A percentile compares a stretch with the other conserved stretches of the same genome.
Evolutionary conservation across 2,888 invertebrate genomes (phyloP).

Genomic region (Digitonthophagus gazella): DNA sequence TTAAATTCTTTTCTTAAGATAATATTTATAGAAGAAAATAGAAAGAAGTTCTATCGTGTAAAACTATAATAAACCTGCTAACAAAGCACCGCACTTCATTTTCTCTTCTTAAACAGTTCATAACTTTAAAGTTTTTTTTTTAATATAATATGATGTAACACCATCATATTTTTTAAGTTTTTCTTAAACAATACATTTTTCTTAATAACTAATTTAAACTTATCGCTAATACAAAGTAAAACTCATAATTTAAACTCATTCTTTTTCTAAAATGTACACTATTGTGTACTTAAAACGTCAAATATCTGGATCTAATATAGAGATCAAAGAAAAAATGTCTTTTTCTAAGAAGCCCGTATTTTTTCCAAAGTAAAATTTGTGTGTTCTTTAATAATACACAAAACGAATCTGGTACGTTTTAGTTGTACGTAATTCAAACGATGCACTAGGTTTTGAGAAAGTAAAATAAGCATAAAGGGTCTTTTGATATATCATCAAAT

Average conservation of each 20-base stretch:
- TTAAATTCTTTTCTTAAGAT: too few relatives aligned
- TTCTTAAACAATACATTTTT: neutral
- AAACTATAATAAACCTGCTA: neutral
- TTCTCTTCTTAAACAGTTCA: too few relatives aligned
- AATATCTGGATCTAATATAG: neutral
- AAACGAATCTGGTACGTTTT: neutral
- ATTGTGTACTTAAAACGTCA: too few relatives aligned
- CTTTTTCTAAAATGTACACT: too few relatives aligned
- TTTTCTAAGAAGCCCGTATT: neutral
- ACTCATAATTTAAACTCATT: too few relatives aligned
- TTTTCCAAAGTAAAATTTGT: neutral
- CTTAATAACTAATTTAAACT: neutral
- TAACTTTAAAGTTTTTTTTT: neutral
- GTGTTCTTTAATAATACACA: neutral
- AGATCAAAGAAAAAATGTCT: neutral
- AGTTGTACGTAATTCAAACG: neutral
- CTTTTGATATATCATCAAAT: neutral
- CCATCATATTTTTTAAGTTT: neutral
- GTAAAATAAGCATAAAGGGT: neutral
- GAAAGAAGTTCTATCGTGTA: neutral
- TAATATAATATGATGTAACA: neutral
- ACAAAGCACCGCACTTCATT: neutral
- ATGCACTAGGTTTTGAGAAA: neutral
- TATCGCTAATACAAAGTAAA: too few relatives aligned
- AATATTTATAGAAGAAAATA: too few relatives aligned